phyloP scores from a whole-genome alignment of 2,797 vertebrate genomes.

The Graptemys geographica region DNA sequence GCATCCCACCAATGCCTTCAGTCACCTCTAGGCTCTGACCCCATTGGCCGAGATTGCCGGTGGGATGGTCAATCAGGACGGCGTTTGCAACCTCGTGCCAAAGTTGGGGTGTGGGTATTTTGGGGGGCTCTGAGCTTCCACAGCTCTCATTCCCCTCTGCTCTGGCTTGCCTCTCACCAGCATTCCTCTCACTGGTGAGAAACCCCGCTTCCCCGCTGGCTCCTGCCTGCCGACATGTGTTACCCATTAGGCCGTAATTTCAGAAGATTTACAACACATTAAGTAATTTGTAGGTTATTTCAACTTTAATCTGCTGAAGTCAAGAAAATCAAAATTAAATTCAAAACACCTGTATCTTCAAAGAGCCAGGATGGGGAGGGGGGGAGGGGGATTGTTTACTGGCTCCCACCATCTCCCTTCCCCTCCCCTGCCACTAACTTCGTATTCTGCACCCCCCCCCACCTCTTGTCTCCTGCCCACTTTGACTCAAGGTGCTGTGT shows the following conservation, averaged over 20 bases:
- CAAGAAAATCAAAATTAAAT: slow-evolving; percentile 88
- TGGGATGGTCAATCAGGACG: background rate
- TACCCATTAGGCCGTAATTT: slow-evolving; percentile 89
- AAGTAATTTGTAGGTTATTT: slow-evolving; percentile 93
- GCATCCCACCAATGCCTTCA: no score
- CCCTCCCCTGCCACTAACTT: slow-evolving; percentile 25
- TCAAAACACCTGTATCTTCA: slow-evolving; percentile 86
- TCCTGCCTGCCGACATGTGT: slow-evolving; percentile 84
- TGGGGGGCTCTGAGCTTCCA: background rate
- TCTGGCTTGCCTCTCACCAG: slow-evolving; percentile 40
- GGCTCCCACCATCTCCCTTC: slow-evolving; percentile 34
- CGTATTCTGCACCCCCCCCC: background rate
- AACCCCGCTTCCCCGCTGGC: slow-evolving; percentile 71
- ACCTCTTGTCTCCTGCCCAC: background rate
- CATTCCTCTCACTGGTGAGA: slow-evolving; percentile 67
- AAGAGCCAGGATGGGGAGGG: slow-evolving; percentile 74
- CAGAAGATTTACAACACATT: slow-evolving; percentile 91
- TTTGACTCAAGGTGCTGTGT: background rate
- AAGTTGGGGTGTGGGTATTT: background rate
- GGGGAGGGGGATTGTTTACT: slow-evolving; percentile 56
- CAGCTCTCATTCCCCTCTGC: background rate
- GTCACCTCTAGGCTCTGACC: background rate
- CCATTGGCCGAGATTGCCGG: background rate
- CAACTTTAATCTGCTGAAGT: slow-evolving; percentile 89
- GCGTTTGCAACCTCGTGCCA: background rate